Percentiles rank a stretch among this genome's conserved stretches.
Evolutionary conservation across 2,797 vertebrate species (phyloP).

Genomic region (Squalus acanthias): DNA sequence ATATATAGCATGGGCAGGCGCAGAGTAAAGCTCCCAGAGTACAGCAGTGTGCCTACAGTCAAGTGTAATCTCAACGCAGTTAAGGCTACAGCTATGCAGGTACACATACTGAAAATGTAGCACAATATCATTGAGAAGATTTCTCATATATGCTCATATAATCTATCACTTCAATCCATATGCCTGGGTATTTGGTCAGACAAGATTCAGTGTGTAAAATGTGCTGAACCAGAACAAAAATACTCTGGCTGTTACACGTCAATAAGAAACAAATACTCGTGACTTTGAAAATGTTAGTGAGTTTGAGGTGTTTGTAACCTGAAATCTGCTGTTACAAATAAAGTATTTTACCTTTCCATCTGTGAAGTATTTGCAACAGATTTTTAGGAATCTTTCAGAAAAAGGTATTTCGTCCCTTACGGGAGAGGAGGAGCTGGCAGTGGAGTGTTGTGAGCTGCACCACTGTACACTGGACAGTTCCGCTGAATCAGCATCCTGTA

Average conservation of each 20-base stretch:
- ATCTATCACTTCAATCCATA: neutral
- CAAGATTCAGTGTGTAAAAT: neutral
- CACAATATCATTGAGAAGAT: neutral
- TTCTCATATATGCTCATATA: neutral
- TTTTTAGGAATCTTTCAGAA: slow-evolving; percentile 60
- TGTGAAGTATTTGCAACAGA: slow-evolving; percentile 69
- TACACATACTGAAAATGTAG: neutral
- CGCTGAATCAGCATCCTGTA: slow-evolving; percentile 69
- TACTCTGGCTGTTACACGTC: neutral
- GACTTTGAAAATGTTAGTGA: neutral
- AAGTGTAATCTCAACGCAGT: neutral
- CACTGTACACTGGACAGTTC: slow-evolving; percentile 69
- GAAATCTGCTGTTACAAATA: neutral
- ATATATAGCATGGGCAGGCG: neutral
- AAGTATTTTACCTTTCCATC: slow-evolving; percentile 60
- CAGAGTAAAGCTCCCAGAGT: neutral
- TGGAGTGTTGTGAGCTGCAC: slow-evolving; percentile 64
- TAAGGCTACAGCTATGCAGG: neutral
- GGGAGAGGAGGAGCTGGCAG: slow-evolving; percentile 54
- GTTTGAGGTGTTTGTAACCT: neutral
- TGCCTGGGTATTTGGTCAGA: neutral
- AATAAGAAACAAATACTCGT: neutral
- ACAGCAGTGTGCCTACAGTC: neutral
- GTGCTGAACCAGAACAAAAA: neutral
- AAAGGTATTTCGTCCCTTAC: slow-evolving; percentile 55